Evolutionary conservation across 2,113 vertebrate species (phyloP).

Genomic region (Macroglossus sobrinus): DNA sequence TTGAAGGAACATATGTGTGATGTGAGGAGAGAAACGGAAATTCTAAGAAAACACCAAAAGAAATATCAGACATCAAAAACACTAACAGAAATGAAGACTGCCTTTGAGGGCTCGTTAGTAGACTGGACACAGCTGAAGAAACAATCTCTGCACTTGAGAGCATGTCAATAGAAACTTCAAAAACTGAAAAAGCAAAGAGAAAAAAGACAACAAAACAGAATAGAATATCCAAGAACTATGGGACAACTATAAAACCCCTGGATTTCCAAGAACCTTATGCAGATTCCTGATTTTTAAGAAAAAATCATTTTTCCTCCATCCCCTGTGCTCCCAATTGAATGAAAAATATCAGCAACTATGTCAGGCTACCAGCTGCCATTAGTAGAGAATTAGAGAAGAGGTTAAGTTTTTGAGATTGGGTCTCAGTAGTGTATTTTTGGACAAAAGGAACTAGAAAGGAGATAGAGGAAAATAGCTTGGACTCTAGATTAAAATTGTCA

Average conservation of each 20-base stretch:
- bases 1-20: background rate
- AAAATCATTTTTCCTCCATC: background rate
- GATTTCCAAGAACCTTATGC: background rate
- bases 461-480: background rate
- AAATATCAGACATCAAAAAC: background rate
- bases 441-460: background rate
- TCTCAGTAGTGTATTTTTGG: background rate
- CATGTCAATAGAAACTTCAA: background rate
- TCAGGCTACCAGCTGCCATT: background rate
- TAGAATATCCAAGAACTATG: background rate
- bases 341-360: background rate
- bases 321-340: background rate
- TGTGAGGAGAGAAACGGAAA: background rate
- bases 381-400: background rate
- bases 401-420: background rate
- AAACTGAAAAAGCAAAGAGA: background rate
- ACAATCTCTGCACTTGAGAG: background rate
- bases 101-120: background rate
- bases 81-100: background rate
- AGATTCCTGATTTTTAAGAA: background rate
- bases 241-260: background rate
- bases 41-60: background rate
- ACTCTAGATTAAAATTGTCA: background rate
- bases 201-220: background rate
- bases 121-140: background rate